Evolutionary conservation across 2,113 vertebrate species (phyloP).

Genomic region (Sclerurus mexicanus): DNA sequence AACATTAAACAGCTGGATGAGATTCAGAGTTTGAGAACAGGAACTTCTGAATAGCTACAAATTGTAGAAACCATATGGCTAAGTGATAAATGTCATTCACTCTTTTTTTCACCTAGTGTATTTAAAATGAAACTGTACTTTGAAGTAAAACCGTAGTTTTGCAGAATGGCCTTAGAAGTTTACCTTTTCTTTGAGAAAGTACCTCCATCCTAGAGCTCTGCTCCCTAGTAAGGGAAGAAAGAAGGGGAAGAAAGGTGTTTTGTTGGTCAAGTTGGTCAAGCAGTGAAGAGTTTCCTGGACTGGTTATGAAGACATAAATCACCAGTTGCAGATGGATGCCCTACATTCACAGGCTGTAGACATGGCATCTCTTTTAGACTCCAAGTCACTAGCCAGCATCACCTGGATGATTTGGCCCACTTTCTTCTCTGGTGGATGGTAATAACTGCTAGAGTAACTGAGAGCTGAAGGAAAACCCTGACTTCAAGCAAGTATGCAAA

Average conservation of each 20-base stretch:
- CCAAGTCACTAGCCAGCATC: background rate
- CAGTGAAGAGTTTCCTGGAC: background rate
- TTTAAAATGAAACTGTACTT: background rate
- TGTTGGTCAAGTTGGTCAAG: background rate
- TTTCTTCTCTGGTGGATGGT: background rate
- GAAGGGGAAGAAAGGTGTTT: background rate
- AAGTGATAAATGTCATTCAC: background rate
- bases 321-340: background rate
- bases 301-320: background rate
- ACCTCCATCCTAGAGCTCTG: background rate
- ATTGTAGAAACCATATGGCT: background rate
- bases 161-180: background rate
- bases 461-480: background rate
- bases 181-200: background rate
- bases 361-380: background rate
- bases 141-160: background rate
- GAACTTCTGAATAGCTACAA: background rate
- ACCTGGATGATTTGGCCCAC: background rate
- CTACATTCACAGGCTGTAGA: background rate
- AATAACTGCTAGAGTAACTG: background rate
- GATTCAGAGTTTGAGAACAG: background rate
- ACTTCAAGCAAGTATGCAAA: background rate
- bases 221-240: background rate
- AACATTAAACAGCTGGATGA: background rate
- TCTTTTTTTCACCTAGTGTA: background rate